Conservation (phyloP, 2,888 invertebrate species). For the Drosophila paracracens region DNA sequence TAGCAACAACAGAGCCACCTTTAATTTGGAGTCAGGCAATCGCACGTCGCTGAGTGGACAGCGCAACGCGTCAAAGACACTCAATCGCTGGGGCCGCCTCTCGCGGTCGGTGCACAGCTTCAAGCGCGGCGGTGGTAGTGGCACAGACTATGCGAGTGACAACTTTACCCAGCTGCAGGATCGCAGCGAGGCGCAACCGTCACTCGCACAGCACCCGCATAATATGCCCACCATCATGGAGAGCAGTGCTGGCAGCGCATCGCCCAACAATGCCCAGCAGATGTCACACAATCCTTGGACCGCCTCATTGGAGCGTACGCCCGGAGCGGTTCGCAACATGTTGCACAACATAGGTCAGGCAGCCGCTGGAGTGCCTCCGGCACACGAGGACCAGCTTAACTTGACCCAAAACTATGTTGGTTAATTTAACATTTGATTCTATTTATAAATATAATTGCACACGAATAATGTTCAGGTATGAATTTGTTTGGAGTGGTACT, state of each 20-base stretch:
- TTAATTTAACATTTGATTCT: slow-evolving; percentile 25
- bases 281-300: slow-evolving; percentile 65
- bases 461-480: background rate
- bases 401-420: slow-evolving; percentile 80
- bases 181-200: slow-evolving; percentile 43
- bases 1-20: slow-evolving; percentile 13
- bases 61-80: slow-evolving; percentile 75
- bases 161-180: slow-evolving; percentile 68
- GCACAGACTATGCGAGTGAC: slow-evolving; percentile 28
- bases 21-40: slow-evolving; percentile 46
- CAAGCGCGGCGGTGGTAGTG: slow-evolving; percentile 48
- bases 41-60: slow-evolving; percentile 55
- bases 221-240: slow-evolving; percentile 85
- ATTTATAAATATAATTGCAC: background rate
- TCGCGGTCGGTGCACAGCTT: slow-evolving; percentile 84
- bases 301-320: slow-evolving; percentile 74
- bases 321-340: slow-evolving; percentile 81
- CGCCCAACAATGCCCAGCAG: slow-evolving; percentile 46
- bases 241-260: slow-evolving; percentile 57
- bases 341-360: slow-evolving; percentile 79
- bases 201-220: slow-evolving; percentile 58
- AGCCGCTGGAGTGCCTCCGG: slow-evolving; percentile 53
- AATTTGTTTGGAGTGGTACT: background rate
- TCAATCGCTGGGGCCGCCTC: slow-evolving; percentile 84
- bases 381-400: slow-evolving; percentile 82